A percentile compares a stretch with the other conserved stretches of the same genome.
Evolutionary conservation across 2,797 vertebrate genomes (phyloP).

Genomic region (Coccyzus lansbergi): DNA sequence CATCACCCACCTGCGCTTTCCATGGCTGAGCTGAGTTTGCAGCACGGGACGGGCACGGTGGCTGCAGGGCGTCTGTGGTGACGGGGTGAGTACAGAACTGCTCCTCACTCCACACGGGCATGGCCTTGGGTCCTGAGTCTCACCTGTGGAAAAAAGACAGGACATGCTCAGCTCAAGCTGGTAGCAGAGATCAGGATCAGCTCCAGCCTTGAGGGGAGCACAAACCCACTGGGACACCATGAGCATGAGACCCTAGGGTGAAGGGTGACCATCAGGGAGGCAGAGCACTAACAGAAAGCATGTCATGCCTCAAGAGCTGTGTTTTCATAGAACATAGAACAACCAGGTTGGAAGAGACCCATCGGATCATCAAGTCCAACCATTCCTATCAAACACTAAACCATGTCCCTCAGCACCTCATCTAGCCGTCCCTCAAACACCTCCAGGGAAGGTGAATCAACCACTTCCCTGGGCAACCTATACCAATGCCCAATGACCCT

Average conservation of each 20-base stretch:
- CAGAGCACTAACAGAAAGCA: neutral
- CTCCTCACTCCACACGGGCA: slow-evolving; percentile 14
- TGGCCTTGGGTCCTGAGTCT: neutral
- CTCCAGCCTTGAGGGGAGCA: fast-evolving
- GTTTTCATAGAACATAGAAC: too few species aligned
- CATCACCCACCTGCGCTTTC: slow-evolving; percentile 64
- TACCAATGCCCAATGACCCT: too few species aligned
- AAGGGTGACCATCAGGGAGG: neutral
- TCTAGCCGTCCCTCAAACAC: too few species aligned
- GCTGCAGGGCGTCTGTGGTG: fast-evolving
- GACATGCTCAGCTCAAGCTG: fast-evolving
- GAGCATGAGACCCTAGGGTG: fast-evolving
- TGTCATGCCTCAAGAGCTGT: neutral
- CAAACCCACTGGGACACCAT: fast-evolving
- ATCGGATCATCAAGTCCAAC: too few species aligned
- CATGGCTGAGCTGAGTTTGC: slow-evolving; percentile 5
- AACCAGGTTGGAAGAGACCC: too few species aligned
- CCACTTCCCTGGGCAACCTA: too few species aligned
- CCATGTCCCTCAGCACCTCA: too few species aligned
- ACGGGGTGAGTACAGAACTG: neutral
- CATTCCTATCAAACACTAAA: too few species aligned
- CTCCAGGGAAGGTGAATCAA: too few species aligned
- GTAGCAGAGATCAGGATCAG: fast-evolving
- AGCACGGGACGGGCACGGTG: neutral
- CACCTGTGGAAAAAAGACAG: neutral